Conservation (phyloP, 2,888 invertebrate genomes). For the Cinara cedri region DNA sequence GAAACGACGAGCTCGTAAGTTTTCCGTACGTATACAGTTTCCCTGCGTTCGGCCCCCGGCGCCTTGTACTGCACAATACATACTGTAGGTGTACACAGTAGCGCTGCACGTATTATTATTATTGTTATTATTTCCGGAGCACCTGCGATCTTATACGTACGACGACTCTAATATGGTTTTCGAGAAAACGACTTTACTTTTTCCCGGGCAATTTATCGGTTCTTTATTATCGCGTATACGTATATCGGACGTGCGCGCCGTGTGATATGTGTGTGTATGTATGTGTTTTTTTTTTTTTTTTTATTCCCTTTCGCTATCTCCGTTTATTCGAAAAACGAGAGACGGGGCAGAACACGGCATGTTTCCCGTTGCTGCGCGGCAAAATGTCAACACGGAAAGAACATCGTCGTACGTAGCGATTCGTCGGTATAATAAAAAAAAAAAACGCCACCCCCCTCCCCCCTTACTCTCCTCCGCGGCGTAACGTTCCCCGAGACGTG, state of each 20-base stretch:
- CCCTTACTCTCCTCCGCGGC: no score
- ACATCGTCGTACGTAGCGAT: background rate
- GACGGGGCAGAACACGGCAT: no score
- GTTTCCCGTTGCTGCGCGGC: background rate
- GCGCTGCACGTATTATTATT: background rate
- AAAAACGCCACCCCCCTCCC: no score
- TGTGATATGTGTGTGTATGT: conserved; percentile 37
- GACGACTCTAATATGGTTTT: no score
- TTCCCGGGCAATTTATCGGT: no score
- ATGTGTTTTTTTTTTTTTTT: no score
- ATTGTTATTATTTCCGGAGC: background rate
- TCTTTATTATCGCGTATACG: no score
- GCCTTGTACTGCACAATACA: background rate
- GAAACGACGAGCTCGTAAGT: conserved; percentile 42
- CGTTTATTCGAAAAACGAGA: conserved; percentile 38
- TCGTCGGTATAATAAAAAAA: background rate
- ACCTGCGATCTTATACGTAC: conserved; percentile 36
- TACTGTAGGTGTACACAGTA: background rate
- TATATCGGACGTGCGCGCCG: background rate
- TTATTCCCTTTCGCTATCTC: background rate
- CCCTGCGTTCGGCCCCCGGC: background rate
- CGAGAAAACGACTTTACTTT: no score
- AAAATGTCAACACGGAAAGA: background rate
- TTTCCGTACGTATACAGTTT: conserved; percentile 27
- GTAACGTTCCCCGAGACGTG: background rate